Base-by-base conservation (phyloP, 2,888 invertebrate species). In the Romanomermis culicivorax region DNA sequence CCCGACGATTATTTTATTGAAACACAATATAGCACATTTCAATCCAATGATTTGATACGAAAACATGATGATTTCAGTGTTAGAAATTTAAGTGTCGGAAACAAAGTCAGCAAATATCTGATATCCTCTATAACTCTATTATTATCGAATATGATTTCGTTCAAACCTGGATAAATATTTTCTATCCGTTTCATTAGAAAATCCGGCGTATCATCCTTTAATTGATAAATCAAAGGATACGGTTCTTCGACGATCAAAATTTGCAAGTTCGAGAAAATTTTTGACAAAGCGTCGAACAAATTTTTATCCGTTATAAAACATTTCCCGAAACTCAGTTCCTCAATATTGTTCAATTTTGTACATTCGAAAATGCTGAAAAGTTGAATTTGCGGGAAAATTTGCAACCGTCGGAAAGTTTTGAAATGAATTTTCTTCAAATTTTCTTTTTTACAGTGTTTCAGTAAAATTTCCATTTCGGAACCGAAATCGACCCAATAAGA, bases 111-210 rank as follows among this genome's bases (percentile, higher is more conserved):
- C 26, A 49, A 23, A 29, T 27, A 49, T 27, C 50, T 25, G 27
- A 49, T 27, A 29, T 49, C 50, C 20, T 49, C 50, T 17, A 7
- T 49, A 27, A 49, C 29, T 49, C 50, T 25, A 27, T 49, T 25
- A 27, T 49, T 49, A 14, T 49, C 50, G 7, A 27, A 25, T 7
- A 27, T 27, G 11, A 49, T 27, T 7, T 7, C 11, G 3, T 29
- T 11, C 4, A 49, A 17, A 17, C 29, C 27, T 11, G 50, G 50
- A n/a, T 49, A 14, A 4, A 49, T 14, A 27, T 49, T 49, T 49
- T 25, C 23, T 7, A 49, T 49, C 27, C 29, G 7, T 11, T 25
- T 27, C 14, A 11, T 11, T 29, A 49, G 20, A 25, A 27, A 27
- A 3, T 7, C 11, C 50, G 4, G 11, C 11, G 50, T 49, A 27